Base-by-base conservation (phyloP, 30 jellyfish, hydroid and myxozoan genomes). In the Mastigias papua region DNA sequence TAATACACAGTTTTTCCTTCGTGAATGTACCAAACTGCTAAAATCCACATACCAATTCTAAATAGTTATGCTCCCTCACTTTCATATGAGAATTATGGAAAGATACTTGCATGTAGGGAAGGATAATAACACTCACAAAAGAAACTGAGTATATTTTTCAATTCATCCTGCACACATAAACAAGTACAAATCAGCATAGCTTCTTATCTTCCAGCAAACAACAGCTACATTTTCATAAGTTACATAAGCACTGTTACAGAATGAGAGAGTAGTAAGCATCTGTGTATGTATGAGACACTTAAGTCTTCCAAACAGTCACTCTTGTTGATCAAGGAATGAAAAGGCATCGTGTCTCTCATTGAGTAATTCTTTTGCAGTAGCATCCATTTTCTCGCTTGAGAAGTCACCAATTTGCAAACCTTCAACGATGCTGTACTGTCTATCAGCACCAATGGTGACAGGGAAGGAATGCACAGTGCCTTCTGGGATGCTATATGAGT, bases 391-490 rank as follows among this genome's bases (percentile, higher is more conserved):
- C 78, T 84, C 94, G 31, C 98, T 96, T 20, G 98, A 91, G 89
- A 91, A 92, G 19, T 86, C 96, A 77, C 88, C 97, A 76, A 96
- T 89, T 10, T 80, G 90, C 73, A 96, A 82, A 22, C 97, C 98
- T 50, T 92, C 86, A n/a, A 96, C 99, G 62, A 96, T 96, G 75
- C 81, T 81, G 93, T 78, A 91, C 13, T 65, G 71, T 58, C 95
- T 67, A 35, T 88, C 93, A 8, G 89, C 95, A 28, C 89, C 95
- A 75, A 92, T 88, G 28, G 90, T 85, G 34, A 92, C 92, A 0
- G 99, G 99, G 93, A 91, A 91, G 84, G 98, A 89, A 54, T 91
- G 92, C 22, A 82, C 88, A 72, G 92, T 84, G 49, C 98, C 99
- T 48, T 92, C 95, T 28, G 99, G 97, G 72, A 96, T 80, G 49